Conservation (phyloP, 2,888 invertebrate species). For the Bhutanitis thaidina region DNA sequence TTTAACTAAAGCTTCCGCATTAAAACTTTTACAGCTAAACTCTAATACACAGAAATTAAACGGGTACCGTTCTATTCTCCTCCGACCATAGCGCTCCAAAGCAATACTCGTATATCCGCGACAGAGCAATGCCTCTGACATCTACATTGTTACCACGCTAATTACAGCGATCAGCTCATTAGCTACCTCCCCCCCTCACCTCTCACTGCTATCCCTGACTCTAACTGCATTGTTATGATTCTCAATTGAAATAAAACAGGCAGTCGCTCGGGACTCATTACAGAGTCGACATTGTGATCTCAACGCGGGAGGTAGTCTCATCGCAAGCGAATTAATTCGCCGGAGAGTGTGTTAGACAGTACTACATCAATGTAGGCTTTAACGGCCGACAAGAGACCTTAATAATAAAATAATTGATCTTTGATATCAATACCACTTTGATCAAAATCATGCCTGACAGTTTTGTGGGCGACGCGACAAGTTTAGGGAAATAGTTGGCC, state of each 20-base stretch:
- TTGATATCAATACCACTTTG: too few species aligned
- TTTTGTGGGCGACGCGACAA: too few species aligned
- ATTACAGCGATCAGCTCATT: conserved; percentile 21
- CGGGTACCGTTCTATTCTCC: neutral
- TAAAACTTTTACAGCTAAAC: neutral
- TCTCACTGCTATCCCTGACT: neutral
- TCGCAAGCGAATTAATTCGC: neutral
- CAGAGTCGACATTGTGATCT: conserved; percentile 15
- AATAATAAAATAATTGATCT: too few species aligned
- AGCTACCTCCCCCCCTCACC: conserved; percentile 1
- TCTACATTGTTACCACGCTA: conserved; percentile 14
- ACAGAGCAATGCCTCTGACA: conserved; percentile 6
- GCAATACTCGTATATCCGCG: neutral
- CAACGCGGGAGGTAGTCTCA: neutral
- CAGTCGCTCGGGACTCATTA: conserved; percentile 13
- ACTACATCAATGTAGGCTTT: neutral
- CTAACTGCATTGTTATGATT: conserved; percentile 14
- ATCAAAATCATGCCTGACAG: too few species aligned
- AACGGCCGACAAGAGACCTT: too few species aligned
- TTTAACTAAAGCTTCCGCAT: neutral
- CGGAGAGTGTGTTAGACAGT: neutral
- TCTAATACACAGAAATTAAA: conserved; percentile 1
- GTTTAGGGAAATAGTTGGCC: too few species aligned
- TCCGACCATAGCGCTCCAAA: neutral
- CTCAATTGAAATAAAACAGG: conserved; percentile 16